Evolutionary conservation across 2,888 invertebrate species (phyloP), one percentile per base, ranked within the genome.

Genomic region (Drosophila formosana): DNA sequence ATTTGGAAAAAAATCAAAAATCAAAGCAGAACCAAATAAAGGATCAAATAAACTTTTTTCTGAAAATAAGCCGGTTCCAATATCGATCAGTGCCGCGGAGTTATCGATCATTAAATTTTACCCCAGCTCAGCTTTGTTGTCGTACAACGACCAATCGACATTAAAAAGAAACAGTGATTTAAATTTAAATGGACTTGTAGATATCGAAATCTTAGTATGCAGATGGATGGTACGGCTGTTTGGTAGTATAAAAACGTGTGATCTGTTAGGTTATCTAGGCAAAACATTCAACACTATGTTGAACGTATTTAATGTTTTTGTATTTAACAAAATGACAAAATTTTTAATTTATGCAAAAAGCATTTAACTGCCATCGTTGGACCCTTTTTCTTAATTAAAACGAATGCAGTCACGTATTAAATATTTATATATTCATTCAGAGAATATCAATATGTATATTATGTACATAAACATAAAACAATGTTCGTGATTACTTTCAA

Each of bases 391-490:
- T 1, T 18, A 0, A 18, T 1, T 18, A 18, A 18, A 18, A 18
- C 18, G 18, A 18, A 18, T 18, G 18, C 18, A 18, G 18, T 18
- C 18, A 18, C 18, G 18, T 18, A 37, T 52, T 4, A 34, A 37
- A 41, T 6, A 41, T 41, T 41, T 37, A 52, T 18, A n/a, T 32
- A 37, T 62, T 37, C 37, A 25, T 68, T 34, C 53, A 47, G 28
- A 47, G 28, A n/a, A 8, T 32, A 7, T 23, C 18, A 18, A 18
- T 49, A 60, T 51, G 47, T 55, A 37, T 51, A 37, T 60, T 72
- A 75, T 75, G 72, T 72, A 67, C 56, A 72, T 58, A 62, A 58
- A 50, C 18, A 62, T 53, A 60, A 60, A 72, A 60, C 47, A 60
- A 76, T 50, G 34, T 1, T 51, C 52, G 41, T 49, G 34, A 61